Conservation (phyloP, 2,888 invertebrate genomes). For the Autographa gamma region DNA sequence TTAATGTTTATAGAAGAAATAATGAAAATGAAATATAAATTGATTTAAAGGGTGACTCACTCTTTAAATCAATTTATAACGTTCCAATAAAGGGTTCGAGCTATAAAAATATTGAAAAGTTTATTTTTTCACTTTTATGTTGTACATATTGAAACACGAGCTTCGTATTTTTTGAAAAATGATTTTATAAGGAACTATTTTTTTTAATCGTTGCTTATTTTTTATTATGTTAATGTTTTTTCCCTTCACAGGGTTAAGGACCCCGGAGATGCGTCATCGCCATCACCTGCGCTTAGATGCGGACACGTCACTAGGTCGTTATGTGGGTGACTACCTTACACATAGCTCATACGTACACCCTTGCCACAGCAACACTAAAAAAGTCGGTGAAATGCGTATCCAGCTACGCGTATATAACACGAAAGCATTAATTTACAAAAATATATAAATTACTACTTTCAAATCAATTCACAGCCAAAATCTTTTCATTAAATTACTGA, state of each 20-base stretch:
- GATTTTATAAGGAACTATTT: too few relatives aligned
- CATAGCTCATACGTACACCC: neutral
- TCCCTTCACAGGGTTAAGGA: constrained; percentile 27
- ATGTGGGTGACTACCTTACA: constrained; percentile 24
- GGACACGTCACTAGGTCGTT: constrained; percentile 58
- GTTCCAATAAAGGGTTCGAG: neutral
- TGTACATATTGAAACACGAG: too few relatives aligned
- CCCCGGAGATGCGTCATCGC: constrained; percentile 59
- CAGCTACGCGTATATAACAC: neutral
- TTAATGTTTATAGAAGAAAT: constrained; percentile 6
- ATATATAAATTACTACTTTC: too few relatives aligned
- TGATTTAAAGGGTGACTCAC: too few relatives aligned
- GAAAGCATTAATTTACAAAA: too few relatives aligned
- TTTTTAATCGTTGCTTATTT: too few relatives aligned
- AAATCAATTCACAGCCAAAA: too few relatives aligned
- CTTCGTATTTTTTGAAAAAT: too few relatives aligned
- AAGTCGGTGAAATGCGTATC: neutral
- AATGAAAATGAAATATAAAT: too few relatives aligned
- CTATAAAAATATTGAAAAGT: too few relatives aligned
- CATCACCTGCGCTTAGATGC: constrained; percentile 56
- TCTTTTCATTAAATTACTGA: too few relatives aligned
- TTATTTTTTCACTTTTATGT: neutral
- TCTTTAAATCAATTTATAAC: neutral
- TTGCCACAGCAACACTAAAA: neutral
- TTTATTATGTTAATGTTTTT: too few relatives aligned